These are phyloP conservation scores for Amphimallon solstitiale DNA, from an alignment of 2,888 invertebrate species.

Conservation along the genomic window DNA sequence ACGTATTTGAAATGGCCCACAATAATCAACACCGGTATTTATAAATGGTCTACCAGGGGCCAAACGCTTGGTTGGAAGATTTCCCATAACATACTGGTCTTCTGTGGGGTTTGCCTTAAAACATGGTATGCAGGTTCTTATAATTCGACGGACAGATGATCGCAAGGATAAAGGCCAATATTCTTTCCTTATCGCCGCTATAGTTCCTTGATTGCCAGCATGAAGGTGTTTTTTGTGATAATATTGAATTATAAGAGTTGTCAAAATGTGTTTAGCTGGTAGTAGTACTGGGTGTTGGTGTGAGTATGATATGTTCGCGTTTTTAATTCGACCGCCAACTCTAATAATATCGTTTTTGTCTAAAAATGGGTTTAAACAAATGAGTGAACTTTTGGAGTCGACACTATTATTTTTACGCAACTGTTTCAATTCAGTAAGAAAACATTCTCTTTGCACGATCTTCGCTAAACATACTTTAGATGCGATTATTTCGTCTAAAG, in stretches of 20 bases:
- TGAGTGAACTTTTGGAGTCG: constrained; percentile 14
- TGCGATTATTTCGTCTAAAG: neutral
- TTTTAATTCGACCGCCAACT: constrained; percentile 49
- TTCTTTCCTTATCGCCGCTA: neutral
- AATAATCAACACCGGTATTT: neutral
- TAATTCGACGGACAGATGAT: too few relatives aligned
- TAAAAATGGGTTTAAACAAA: constrained; percentile 41
- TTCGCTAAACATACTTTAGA: neutral
- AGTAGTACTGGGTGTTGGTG: constrained; percentile 49
- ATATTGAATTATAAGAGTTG: constrained; percentile 19
- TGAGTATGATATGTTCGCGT: constrained; percentile 38
- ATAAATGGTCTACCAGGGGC: neutral
- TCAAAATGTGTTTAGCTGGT: constrained; percentile 41
- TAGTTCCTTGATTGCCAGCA: neutral
- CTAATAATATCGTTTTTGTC: constrained; percentile 45
- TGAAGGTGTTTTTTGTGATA: constrained; percentile 24
- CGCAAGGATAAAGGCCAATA: too few relatives aligned
- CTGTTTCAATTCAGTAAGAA: constrained; percentile 1
- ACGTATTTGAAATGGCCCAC: neutral
- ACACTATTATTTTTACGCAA: neutral
- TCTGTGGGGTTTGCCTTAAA: neutral
- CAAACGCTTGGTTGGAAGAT: neutral
- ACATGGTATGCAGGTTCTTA: constrained; percentile 1
- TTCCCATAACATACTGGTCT: constrained; percentile 3
- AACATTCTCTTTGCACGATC: constrained; percentile 12